Evolutionary conservation across 2,888 invertebrate species (phyloP), one percentile per base, ranked within the genome.

Genomic region (Steinernema scapterisci): DNA sequence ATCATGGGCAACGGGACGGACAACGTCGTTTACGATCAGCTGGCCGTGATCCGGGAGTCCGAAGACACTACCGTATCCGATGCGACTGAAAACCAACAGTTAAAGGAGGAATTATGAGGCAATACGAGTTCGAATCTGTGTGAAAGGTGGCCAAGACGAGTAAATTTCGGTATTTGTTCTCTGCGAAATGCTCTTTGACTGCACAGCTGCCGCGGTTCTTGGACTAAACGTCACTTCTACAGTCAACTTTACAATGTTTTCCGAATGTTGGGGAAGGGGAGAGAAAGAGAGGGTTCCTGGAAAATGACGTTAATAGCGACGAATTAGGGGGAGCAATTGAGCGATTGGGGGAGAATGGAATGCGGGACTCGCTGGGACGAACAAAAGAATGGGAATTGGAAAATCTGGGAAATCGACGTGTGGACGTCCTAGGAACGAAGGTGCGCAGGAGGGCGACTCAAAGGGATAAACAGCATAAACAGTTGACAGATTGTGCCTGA

Each of bases 1-100:
- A 63, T 63, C 38, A 25, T 63, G 16, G 63, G 63, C 1, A 16
- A 16, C 6, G 38, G 38, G 38, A 25, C 16, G 27, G 31, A 54
- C 54, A 25, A 25, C 54, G 25, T 27, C 19, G 43, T 56, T 25
- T 74, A 74, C 46, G 74, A 75, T 43, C 75, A 76, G 70, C 70
- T 75, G 52, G 76, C 75, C 23, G 75, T 75, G 70, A 75, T 75
- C 21, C 73, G 70, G 23, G 75, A 75, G 52, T 75, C 75, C 27
- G 75, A 74, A 25, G 63, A 75, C 44, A 77, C 75, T 54, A 54
- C 54, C 54, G 54, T 54, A 25, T 13, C 54, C 25, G 25, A 19
- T 23, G 11, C 21, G 54, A 54, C 25, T 21, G 54, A 23, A 6
- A 48, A n/a, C 16, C 48, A 7, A 13, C 48, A 19, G 3, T 16